A percentile compares a stretch with the other conserved stretches of the same genome.
Evolutionary conservation across 2,888 invertebrate genomes (phyloP).

Genomic region (Chouioia cunea): DNA sequence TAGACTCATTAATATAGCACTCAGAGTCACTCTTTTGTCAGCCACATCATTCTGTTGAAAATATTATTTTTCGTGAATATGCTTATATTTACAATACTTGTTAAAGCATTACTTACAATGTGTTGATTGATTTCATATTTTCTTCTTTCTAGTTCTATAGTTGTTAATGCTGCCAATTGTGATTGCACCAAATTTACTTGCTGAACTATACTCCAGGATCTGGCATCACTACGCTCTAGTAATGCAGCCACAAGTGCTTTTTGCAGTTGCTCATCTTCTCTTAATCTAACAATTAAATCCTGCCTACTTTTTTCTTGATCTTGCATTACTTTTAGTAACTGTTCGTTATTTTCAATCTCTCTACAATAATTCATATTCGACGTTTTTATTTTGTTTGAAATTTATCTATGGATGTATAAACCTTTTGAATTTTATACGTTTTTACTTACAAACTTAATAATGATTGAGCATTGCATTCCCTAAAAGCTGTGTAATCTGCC

Average conservation of each 20-base stretch:
- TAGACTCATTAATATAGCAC: conserved; percentile 77
- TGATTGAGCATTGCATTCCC: conserved; percentile 72
- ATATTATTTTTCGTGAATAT: conserved; percentile 33
- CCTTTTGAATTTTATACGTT: conserved; percentile 17
- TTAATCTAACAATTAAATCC: conserved; percentile 73
- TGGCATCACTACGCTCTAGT: conserved; percentile 80
- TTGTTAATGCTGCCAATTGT: conserved; percentile 79
- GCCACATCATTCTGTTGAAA: conserved; percentile 74
- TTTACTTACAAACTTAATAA: conserved; percentile 75
- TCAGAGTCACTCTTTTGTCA: conserved; percentile 77
- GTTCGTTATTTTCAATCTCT: conserved; percentile 75
- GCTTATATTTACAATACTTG: background rate
- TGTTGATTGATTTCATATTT: conserved; percentile 77
- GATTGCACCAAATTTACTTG: conserved; percentile 81
- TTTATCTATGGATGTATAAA: conserved; percentile 9
- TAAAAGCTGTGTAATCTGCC: conserved; percentile 74
- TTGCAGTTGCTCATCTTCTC: conserved; percentile 79
- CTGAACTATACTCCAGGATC: conserved; percentile 82
- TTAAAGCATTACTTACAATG: conserved; percentile 69
- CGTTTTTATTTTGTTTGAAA: conserved; percentile 1
- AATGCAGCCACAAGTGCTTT: conserved; percentile 80
- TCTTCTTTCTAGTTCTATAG: conserved; percentile 79
- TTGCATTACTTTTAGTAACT: conserved; percentile 74
- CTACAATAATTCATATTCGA: conserved; percentile 56
- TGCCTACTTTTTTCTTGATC: conserved; percentile 75